Evolutionary conservation across 2,888 invertebrate genomes (phyloP).

Genomic region (Sarcophaga caerulescens): DNA sequence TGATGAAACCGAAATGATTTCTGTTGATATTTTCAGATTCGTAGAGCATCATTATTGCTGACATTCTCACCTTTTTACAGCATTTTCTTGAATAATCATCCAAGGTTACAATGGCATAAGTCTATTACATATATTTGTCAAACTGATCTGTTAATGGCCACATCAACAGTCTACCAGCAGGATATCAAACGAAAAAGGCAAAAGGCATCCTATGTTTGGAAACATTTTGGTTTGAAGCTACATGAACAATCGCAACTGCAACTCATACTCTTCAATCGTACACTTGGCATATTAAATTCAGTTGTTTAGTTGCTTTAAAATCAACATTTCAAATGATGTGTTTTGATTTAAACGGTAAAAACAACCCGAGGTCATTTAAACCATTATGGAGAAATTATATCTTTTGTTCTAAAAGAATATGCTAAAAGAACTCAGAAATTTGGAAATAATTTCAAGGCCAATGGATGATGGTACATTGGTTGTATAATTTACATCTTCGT

Average conservation of each 20-base stretch:
- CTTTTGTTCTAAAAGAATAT: slow-evolving; percentile 53
- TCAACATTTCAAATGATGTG: slow-evolving; percentile 73
- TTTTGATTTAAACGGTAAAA: not conserved
- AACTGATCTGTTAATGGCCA: slow-evolving; percentile 69
- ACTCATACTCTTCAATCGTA: not conserved
- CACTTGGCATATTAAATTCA: slow-evolving; percentile 48
- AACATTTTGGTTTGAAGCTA: slow-evolving; percentile 75
- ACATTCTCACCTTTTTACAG: not conserved
- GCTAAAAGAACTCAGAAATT: not conserved
- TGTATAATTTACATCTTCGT: not conserved
- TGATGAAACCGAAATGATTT: no score
- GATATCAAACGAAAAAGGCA: slow-evolving; percentile 54
- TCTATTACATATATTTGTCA: slow-evolving; percentile 57
- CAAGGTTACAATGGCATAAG: slow-evolving; percentile 52
- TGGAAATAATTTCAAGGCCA: not conserved
- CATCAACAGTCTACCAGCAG: slow-evolving; percentile 69
- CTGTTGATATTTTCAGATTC: no score
- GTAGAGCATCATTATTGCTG: no score
- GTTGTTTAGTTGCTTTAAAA: slow-evolving; percentile 67
- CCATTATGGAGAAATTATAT: slow-evolving; percentile 75
- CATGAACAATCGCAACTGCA: slow-evolving; percentile 35
- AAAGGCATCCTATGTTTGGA: slow-evolving; percentile 71
- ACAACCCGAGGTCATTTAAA: slow-evolving; percentile 74
- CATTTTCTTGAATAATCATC: slow-evolving; percentile 4
- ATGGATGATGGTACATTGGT: not conserved